Percentiles rank a stretch among this genome's conserved stretches.
Conservation (phyloP, 2,113 vertebrate species). For the Podarcis cretensis region DNA sequence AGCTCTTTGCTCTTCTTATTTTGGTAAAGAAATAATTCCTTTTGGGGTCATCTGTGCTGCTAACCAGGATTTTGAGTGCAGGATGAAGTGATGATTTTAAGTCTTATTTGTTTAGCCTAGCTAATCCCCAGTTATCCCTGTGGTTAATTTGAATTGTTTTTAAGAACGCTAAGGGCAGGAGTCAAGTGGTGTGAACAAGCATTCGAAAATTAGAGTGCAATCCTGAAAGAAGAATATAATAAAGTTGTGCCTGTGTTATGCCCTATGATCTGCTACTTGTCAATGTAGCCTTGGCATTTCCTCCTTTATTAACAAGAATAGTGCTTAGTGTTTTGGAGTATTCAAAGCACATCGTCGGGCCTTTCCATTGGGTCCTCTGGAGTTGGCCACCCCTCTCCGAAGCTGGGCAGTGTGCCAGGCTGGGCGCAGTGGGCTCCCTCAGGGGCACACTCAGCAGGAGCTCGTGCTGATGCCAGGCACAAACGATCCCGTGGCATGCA, state of each 20-base stretch:
- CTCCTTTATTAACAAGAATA: constrained; percentile 22
- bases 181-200: not conserved
- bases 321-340: not conserved
- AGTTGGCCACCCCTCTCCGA: too few species aligned
- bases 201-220: constrained; percentile 24
- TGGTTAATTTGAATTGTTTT: constrained; percentile 39
- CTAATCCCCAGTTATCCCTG: constrained; percentile 15
- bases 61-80: not conserved
- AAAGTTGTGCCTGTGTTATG: constrained; percentile 29
- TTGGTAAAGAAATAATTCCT: not conserved
- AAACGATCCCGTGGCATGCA: too few species aligned
- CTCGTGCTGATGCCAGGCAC: too few species aligned
- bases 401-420: too few species aligned
- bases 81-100: not conserved
- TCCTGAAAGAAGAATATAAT: constrained; percentile 26
- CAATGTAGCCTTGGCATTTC: constrained; percentile 42
- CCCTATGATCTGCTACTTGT: constrained; percentile 37
- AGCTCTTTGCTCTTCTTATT: not conserved
- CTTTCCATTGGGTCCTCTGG: too few species aligned
- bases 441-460: too few species aligned
- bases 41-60: not conserved
- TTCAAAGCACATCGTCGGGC: not conserved
- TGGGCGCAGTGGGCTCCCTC: too few species aligned
- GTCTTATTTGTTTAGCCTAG: constrained; percentile 4
- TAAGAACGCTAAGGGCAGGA: constrained; percentile 13